A percentile compares a stretch with the other conserved stretches of the same genome.
These are phyloP conservation scores for Epinotia bilunana DNA, from an alignment of 2,888 invertebrate species.

Conservation along the genomic window DNA sequence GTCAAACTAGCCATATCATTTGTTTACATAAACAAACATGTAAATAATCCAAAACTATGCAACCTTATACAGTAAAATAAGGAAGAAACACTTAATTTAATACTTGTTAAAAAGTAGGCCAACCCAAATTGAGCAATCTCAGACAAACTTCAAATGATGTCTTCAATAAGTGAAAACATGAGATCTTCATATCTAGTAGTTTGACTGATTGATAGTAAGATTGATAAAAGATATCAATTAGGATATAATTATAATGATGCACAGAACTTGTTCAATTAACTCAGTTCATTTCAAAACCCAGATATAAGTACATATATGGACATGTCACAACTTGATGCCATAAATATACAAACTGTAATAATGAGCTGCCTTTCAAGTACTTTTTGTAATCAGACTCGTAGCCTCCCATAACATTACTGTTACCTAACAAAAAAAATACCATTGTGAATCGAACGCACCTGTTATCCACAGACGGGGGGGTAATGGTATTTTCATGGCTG, in stretches of 20 bases:
- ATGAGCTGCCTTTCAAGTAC: not conserved
- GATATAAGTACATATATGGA: constrained; percentile 20
- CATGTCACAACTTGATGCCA: constrained; percentile 4
- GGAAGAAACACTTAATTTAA: not conserved
- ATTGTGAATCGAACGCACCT: constrained; percentile 65
- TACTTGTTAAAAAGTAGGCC: constrained; percentile 20
- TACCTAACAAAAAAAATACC: constrained; percentile 41
- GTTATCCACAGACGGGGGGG: constrained; percentile 81
- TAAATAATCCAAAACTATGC: not conserved
- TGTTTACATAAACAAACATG: not conserved
- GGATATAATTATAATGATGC: constrained; percentile 10
- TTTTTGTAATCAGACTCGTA: constrained; percentile 2
- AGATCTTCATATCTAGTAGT: not conserved
- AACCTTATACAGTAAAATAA: not conserved
- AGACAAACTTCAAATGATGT: not conserved
- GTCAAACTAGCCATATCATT: not conserved
- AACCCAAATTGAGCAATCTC: not conserved
- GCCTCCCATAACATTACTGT: constrained; percentile 22
- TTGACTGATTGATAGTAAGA: not conserved
- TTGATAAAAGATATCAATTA: constrained; percentile 18
- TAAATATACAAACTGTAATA: not conserved
- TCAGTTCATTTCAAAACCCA: constrained; percentile 46
- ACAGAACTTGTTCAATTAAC: constrained; percentile 26
- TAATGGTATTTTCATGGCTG: constrained; percentile 80
- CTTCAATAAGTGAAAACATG: not conserved